phyloP scores from a whole-genome alignment of 2,113 vertebrate species.

The Ardeotis arabs region DNA sequence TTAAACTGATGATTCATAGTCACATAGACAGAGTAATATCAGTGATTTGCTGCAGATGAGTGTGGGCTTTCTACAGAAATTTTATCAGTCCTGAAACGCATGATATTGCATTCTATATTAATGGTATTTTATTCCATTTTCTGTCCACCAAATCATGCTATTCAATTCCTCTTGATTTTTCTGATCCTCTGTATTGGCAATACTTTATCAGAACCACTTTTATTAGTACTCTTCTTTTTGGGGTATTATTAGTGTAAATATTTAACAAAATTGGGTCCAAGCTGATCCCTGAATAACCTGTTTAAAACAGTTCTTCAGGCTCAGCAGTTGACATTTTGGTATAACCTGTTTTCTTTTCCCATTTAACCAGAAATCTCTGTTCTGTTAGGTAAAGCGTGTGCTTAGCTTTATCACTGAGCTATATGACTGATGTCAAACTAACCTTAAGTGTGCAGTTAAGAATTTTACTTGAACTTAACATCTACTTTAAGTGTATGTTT shows the following conservation, averaged over 20 bases:
- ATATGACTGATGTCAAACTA: not conserved
- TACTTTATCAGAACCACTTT: not conserved
- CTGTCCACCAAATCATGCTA: not conserved
- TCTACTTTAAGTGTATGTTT: not conserved
- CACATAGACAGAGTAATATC: not conserved
- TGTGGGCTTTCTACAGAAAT: not conserved
- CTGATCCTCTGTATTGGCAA: not conserved
- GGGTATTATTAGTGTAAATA: not conserved
- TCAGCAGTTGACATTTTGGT: not conserved
- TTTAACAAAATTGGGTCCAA: not conserved
- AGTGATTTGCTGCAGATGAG: not conserved
- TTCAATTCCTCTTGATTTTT: not conserved
- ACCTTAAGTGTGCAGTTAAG: not conserved
- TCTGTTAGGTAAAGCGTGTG: not conserved
- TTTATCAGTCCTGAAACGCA: not conserved
- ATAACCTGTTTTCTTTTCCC: not conserved
- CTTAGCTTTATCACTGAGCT: not conserved
- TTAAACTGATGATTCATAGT: not conserved
- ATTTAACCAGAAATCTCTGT: not conserved
- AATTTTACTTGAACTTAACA: not conserved
- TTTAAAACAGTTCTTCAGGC: not conserved
- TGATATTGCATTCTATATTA: not conserved
- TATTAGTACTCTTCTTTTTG: not conserved
- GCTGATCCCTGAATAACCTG: not conserved
- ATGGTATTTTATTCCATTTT: not conserved